Base-by-base conservation (phyloP, 2,113 vertebrate species). In the Seriola aureovittata region DNA sequence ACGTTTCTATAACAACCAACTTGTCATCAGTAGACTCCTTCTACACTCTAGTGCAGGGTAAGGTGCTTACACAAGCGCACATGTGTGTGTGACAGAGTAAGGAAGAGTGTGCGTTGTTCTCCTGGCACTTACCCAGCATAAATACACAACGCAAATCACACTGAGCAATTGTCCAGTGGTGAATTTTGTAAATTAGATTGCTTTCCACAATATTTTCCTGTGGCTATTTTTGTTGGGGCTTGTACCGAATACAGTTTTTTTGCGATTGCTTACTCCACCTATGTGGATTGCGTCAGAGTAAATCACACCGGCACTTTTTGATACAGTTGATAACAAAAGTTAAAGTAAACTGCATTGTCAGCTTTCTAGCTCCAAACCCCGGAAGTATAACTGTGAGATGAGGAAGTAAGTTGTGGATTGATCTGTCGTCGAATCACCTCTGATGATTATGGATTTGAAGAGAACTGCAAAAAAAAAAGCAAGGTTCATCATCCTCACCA, bases 21-120 rank as follows among this genome's bases (percentile, higher is more conserved):
- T 87, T 99, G 81, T 99, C 98, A 36, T 99, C 98, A 0, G 95
- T 99, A 4, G 97, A 99, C 93, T 98, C 97, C 4, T 99, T 97
- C 95, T 99, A 99, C 92, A 99, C 97, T 23, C 96, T 99, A 88
- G 96, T 99, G 77, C 98, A 99, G 95, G 98, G 98, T 99, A 95
- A 81, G 88, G 0, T n/a, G 14, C 29, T 66, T 8, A n/a, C 29
- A 16, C 1, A 25, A n/a, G 13, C 2, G 2, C 16, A 13, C 34
- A 57, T 69, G 32, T 65, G 60, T 65, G 60, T 36, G 68, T 34
- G 38, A 16, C 5, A 13, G 17, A 32, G 23, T 21, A 12, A 52
- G n/a, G 17, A 54, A 55, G 50, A 4, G n/a, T 52, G n/a, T 55
- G 21, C 19, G 25, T 52, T 75, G 36, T 40, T 25, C 19, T 38